phyloP scores from a whole-genome alignment of 2,888 invertebrate genomes.

The Drosophila melanosoma region DNA sequence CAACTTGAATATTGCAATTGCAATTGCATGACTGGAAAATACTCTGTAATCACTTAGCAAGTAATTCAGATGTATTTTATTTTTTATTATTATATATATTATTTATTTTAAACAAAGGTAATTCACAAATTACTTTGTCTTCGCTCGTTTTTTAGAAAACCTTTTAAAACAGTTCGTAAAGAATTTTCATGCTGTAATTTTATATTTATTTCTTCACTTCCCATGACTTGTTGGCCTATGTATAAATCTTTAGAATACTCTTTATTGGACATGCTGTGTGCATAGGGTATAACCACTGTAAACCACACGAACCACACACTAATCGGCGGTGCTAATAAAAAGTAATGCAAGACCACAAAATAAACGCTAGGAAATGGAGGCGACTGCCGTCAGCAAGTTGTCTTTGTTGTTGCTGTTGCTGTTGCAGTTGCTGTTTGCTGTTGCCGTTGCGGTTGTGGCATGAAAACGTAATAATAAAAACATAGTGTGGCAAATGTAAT shows the following conservation, averaged over 20 bases:
- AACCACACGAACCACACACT: slow-evolving; percentile 35
- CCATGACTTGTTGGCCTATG: neutral
- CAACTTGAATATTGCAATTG: neutral
- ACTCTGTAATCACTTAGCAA: neutral
- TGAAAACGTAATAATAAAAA: slow-evolving; percentile 64
- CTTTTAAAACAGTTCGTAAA: neutral
- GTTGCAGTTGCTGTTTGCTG: slow-evolving; percentile 13
- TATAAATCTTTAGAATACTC: neutral
- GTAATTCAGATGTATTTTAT: neutral
- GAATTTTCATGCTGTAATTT: neutral
- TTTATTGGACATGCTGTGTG: neutral
- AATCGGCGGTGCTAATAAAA: slow-evolving; percentile 74
- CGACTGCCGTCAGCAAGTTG: slow-evolving; percentile 50
- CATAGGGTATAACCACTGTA: slow-evolving; percentile 38
- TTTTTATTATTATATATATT: neutral
- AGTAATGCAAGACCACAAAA: slow-evolving; percentile 70
- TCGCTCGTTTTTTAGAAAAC: neutral
- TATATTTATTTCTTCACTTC: neutral
- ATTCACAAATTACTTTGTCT: too few species aligned
- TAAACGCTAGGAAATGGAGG: slow-evolving; percentile 75
- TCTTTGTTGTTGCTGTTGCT: slow-evolving; percentile 23
- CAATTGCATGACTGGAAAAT: slow-evolving; percentile 1
- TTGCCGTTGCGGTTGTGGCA: slow-evolving; percentile 29
- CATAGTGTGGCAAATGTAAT: slow-evolving; percentile 74
- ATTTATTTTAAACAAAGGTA: too few species aligned